Percentiles rank a stretch among this genome's conserved stretches.
phyloP scores from a whole-genome alignment of 2,797 vertebrate genomes.

The Petrocephalus schoutedeni region DNA sequence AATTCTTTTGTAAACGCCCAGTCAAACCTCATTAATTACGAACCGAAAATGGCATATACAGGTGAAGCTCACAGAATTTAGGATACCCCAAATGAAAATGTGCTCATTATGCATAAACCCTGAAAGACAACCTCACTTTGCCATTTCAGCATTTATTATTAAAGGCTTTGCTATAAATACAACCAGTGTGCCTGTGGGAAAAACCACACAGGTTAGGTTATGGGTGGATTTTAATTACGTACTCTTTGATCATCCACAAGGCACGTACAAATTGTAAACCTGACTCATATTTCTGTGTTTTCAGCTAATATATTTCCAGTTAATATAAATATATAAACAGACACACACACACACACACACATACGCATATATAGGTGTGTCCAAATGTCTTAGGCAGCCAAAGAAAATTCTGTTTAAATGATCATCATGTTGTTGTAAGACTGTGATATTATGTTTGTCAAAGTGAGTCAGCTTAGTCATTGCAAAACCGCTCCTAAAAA shows the following conservation, averaged over 20 bases:
- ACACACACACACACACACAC: background rate
- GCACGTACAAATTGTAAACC: background rate
- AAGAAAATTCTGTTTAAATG: background rate
- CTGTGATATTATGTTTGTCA: background rate
- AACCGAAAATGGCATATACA: background rate
- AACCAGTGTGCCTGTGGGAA: background rate
- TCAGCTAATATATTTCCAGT: background rate
- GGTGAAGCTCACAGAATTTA: background rate
- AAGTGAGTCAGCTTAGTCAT: background rate
- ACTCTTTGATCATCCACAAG: background rate
- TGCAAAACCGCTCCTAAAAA: background rate
- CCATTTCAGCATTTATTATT: background rate
- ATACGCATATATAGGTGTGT: background rate
- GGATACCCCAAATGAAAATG: background rate
- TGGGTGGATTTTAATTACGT: conserved; percentile 8
- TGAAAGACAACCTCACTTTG: background rate
- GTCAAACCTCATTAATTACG: background rate
- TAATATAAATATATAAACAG: background rate
- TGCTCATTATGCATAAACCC: background rate
- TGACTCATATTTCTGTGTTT: background rate
- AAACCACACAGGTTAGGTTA: conserved; percentile 1
- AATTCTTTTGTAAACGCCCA: background rate
- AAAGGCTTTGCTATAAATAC: conserved; percentile 5
- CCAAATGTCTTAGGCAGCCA: background rate
- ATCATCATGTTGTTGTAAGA: background rate